Conservation (phyloP, 1,140 invertebrate genomes). For the Stegodyphus dumicola region DNA sequence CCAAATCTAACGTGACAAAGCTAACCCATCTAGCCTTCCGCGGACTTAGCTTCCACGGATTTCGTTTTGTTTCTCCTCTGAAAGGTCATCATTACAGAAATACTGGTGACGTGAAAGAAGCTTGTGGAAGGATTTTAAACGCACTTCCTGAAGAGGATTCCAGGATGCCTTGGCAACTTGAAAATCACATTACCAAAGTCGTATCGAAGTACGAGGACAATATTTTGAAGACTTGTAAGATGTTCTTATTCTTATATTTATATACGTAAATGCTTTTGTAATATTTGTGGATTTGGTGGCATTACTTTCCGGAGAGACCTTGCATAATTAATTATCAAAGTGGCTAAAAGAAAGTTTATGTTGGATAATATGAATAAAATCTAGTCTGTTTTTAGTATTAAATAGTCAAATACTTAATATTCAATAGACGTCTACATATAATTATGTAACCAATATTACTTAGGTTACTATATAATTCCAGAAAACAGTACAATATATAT, state of each 20-base stretch:
- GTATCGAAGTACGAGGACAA: background rate
- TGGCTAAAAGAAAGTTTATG: no score
- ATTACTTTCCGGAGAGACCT: background rate
- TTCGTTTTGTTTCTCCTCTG: background rate
- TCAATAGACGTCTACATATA: no score
- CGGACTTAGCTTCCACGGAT: background rate
- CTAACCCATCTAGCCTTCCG: constrained; percentile 12
- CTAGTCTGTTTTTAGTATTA: no score
- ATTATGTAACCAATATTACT: no score
- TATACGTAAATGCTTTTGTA: background rate
- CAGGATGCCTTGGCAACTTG: background rate
- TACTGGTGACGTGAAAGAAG: background rate
- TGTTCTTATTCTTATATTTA: background rate
- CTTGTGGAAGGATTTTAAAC: background rate
- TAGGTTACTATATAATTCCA: no score
- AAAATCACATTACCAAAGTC: background rate
- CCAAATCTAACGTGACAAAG: background rate
- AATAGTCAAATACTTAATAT: no score
- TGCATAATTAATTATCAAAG: background rate
- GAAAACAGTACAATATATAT: no score
- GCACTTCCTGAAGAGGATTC: background rate
- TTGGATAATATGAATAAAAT: no score
- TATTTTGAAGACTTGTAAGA: background rate
- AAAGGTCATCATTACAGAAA: background rate
- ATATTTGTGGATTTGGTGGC: background rate